Base-by-base conservation (phyloP, 92 coral and sea anemone genomes). In the Metridium senile region DNA sequence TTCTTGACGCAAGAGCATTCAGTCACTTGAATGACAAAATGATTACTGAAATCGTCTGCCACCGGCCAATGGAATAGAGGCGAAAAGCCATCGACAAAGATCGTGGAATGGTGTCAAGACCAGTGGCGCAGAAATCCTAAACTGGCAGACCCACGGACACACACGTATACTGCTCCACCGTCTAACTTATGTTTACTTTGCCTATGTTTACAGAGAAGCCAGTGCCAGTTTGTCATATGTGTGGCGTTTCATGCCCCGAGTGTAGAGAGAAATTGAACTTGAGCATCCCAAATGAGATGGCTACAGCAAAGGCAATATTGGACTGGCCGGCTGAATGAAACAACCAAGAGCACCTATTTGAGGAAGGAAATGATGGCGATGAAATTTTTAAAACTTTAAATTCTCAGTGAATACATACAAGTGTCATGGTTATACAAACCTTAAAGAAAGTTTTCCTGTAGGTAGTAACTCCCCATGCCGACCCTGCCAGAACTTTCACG, bases 91-190 rank as follows among this genome's bases (percentile, higher is more conserved):
- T 33, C 70, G 0, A 58, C 18, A 29, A 59, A 73, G 33, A 28
- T 85, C 17, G 82, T 74, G 1, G 71, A 67, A 22, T 85, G 89
- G 89, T 85, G 89, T 61, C 81, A 85, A 68, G 89, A 85, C 58
- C 89, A 79, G 26, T 79, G 78, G 74, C 52, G 85, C 20, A 33
- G 89, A 53, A 20, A 73, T 0, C 81, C 89, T 10, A 11, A 4
- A 1, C 58, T 66, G 26, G 75, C 62, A 11, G 34, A 49, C 16
- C 70, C 8, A 13, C 30, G 16, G 29, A 21, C 22, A 56, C 47
- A 66, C 57, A 33, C 49, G 13, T 39, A 39, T 39, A 4, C 49
- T 39, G 49, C 49, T 39, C 6, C 8, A 54, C 16, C 16, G 23
- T 3, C 66, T 10, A 22, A 26, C 66, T 2, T 26, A 2, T n/a